Base-by-base conservation (phyloP, 37 sponge, comb jelly and placozoan genomes). In the Eunapius fragilis region DNA sequence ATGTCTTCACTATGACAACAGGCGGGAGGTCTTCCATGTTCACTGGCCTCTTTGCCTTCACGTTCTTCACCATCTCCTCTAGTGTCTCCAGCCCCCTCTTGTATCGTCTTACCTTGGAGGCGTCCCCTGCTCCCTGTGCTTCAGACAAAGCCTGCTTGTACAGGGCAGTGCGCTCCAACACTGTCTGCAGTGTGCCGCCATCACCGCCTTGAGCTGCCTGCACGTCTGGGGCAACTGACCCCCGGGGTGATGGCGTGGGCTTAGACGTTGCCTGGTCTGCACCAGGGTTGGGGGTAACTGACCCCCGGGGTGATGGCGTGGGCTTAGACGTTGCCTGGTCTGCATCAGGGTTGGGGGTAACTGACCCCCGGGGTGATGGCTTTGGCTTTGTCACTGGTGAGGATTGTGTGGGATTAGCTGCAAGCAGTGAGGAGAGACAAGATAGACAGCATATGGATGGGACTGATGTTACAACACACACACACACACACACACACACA, bases 81-180 rank as follows among this genome's bases (percentile, higher is more conserved):
- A 88, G n/a, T 33, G 79, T 89, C 33, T 69, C 78, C 38, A 92
- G 73, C 31, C 79, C 84, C 37, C 93, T 73, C 80, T 85, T 87
- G 88, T 91, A 93, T 17, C 96, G 71, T 22, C 93, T 80, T 10
- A 50, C 80, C 87, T 96, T 96, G 19, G 91, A 82, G 25, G 75
- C 31, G 12, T 93, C 93, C 6, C 90, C 87, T 2, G 58, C 82
- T 0, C 28, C 35, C 81, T 95, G 80, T 0, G 96, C 90, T 32
- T 74, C 81, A 58, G 32, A 37, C 31, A 92, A 36, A 7, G 88
- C 96, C 50, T 78, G 71, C 76, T 84, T 27, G 41, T 93, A 93
- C 85, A 90, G 31, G 32, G 38, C 71, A 49, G 85, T 32, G 47
- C 93, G 73, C 41, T 86, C 93, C 2, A 68, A 48, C 23, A 93